phyloP scores from a whole-genome alignment of 2,797 vertebrate genomes.

The Cyprinella venusta region DNA sequence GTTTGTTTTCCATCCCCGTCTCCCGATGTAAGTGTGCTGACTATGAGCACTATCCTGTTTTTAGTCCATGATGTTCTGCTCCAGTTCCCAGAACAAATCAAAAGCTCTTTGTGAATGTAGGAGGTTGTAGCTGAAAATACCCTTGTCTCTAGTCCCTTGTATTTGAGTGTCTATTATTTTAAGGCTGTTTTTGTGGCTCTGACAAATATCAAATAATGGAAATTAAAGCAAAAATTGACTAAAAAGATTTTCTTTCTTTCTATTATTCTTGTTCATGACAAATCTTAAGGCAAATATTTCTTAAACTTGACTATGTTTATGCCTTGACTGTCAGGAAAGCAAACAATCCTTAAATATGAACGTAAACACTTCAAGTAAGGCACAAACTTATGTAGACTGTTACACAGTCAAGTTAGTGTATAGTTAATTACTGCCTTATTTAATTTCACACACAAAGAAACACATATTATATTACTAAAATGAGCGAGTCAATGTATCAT shows the following conservation, averaged over 20 bases:
- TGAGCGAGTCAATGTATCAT: neutral
- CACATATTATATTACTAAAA: neutral
- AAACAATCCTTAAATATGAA: neutral
- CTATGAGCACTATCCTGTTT: constrained; percentile 37
- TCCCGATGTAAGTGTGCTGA: constrained; percentile 25
- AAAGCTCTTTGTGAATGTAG: constrained; percentile 50
- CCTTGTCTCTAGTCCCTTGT: neutral
- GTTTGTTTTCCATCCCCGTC: constrained; percentile 43
- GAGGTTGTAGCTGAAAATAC: constrained; percentile 24
- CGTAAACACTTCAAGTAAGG: neutral
- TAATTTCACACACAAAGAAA: no score
- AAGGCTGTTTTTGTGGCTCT: neutral
- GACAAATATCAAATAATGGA: neutral
- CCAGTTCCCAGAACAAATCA: constrained; percentile 50
- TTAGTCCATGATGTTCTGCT: constrained; percentile 52
- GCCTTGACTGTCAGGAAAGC: neutral
- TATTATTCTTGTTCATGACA: neutral
- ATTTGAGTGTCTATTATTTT: neutral
- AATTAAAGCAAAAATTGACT: neutral
- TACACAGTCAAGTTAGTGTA: no score
- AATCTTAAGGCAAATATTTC: neutral
- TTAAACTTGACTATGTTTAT: neutral
- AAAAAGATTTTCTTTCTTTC: neutral
- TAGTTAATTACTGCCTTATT: no score
- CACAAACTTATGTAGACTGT: neutral